Evolutionary conservation across 1,140 invertebrate genomes (phyloP), one percentile per base, ranked within the genome.

Genomic region (Eumeta japonica): DNA sequence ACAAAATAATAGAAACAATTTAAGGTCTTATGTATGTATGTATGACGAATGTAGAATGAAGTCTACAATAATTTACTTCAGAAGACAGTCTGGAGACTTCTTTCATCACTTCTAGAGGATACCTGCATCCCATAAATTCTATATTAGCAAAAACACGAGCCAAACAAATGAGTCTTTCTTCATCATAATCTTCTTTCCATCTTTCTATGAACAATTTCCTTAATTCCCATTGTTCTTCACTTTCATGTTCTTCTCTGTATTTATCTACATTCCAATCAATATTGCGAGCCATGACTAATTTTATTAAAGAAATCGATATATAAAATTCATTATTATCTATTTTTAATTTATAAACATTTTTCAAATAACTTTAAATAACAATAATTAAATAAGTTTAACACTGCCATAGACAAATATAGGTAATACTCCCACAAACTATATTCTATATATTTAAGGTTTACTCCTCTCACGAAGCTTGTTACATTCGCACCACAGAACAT

Each of bases 121-220:
- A 88, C 79, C 80, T 79, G 77, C 89, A 92, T 28, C 89, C 89
- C 51, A 93, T 75, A 36, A 91, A 81, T 62, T 92, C 89, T 24
- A 92, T 78, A 62, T 93, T 94, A 0, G 82, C 79, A 56, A 91
- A 92, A 9, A 88, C 87, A 73, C 88, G 83, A 10, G 89, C 88
- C 35, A 92, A 75, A 65, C 89, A 92, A 19, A 92, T 76, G 7
- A 94, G 67, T 45, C 85, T 78, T 29, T 90, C 84, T 62, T 87
- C 82, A 0, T 83, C 68, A 65, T 85, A 90, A 49, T 80, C 81
- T 11, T 83, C 72, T 52, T 85, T 83, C 65, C 92, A 87, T 3
- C 78, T 62, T 28, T 83, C 46, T 52, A 94, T 79, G 59, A 94
- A 94, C n/a, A 78, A 76, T 48, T 77, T 80, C 14, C 88, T 75